Evolutionary conservation across 1,140 invertebrate genomes (phyloP).

Genomic region (Yoshiicerus persimilis): DNA sequence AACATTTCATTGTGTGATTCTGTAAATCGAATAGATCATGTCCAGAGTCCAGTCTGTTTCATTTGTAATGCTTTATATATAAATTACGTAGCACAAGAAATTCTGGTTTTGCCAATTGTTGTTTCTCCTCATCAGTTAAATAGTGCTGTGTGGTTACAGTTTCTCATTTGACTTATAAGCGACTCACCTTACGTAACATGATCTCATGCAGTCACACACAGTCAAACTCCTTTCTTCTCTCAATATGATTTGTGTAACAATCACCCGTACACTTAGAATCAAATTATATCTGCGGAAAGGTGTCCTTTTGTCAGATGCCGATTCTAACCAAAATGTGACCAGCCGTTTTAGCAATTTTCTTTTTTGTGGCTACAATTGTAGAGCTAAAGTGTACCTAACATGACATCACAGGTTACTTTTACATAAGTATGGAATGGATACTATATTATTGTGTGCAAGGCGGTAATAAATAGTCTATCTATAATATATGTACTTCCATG

Average conservation of each 20-base stretch:
- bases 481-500: not conserved
- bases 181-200: not conserved
- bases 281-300: not conserved
- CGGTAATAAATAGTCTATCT: not conserved
- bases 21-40: not conserved
- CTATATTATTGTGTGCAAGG: too few relatives aligned
- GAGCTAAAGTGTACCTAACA: not conserved
- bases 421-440: not conserved
- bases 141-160: not conserved
- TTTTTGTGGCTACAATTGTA: not conserved
- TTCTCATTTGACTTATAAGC: not conserved
- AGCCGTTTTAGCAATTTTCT: not conserved
- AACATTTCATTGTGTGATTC: not conserved
- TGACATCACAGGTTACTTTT: not conserved
- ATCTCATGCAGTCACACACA: not conserved
- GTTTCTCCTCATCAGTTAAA: not conserved
- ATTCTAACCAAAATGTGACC: not conserved
- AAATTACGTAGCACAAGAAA: not conserved
- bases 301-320: constrained; percentile 7
- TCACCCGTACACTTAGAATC: not conserved
- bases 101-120: constrained; percentile 17
- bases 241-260: not conserved
- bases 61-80: not conserved
- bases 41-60: not conserved
- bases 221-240: not conserved